A percentile compares a stretch with the other conserved stretches of the same genome.
Evolutionary conservation across 2,113 vertebrate genomes (phyloP).

Genomic region (Natator depressus): DNA sequence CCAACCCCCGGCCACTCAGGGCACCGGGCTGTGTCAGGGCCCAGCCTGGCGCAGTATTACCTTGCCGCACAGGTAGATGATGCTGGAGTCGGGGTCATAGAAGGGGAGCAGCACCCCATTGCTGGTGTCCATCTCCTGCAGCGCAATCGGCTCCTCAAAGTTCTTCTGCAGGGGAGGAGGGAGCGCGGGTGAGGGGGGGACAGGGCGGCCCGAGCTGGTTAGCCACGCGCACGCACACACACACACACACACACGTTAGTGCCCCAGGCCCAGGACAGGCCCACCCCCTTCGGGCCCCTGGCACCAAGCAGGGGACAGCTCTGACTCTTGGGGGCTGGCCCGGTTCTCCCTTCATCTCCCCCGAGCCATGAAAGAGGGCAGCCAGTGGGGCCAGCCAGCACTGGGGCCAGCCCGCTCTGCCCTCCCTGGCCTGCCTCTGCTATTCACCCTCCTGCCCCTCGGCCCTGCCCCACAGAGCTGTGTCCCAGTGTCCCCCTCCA

Average conservation of each 20-base stretch:
- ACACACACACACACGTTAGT: slow-evolving; percentile 3
- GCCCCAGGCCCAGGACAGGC: not conserved
- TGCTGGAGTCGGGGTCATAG: slow-evolving; percentile 93
- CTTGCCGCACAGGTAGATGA: slow-evolving; percentile 97
- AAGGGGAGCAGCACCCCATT: slow-evolving; percentile 95
- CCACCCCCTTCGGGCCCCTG: not conserved
- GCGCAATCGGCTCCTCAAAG: slow-evolving; percentile 95
- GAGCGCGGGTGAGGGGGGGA: not conserved
- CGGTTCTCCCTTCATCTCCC: too few relatives aligned
- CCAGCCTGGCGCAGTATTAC: slow-evolving; percentile 58
- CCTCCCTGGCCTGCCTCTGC: not conserved
- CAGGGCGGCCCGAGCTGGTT: not conserved
- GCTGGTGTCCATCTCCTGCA: slow-evolving; percentile 98
- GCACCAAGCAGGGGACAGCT: not conserved
- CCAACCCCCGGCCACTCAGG: not conserved
- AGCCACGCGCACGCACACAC: not conserved
- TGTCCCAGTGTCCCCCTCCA: too few relatives aligned
- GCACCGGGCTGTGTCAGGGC: not conserved
- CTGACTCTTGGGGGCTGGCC: not conserved
- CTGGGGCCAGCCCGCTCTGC: not conserved
- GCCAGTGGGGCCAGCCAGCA: not conserved
- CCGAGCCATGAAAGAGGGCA: not conserved
- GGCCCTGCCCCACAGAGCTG: not conserved
- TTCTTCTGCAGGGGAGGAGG: slow-evolving; percentile 81
- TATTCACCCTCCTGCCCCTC: too few relatives aligned